Conservation (phyloP, 2,113 vertebrate species). For the Stomatorhinus ivindoensis region DNA sequence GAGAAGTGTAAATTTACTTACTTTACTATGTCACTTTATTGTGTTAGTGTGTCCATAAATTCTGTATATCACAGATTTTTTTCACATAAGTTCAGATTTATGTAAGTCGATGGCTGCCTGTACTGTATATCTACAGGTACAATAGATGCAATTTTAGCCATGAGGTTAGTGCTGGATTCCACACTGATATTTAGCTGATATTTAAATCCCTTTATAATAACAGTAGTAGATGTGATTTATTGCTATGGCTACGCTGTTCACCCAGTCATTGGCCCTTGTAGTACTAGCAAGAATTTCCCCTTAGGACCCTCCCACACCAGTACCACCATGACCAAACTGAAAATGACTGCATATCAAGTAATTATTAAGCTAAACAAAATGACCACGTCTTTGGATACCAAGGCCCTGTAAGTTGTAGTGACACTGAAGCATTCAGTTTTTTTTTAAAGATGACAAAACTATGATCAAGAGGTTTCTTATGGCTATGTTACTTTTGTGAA, state of each 20-base stretch:
- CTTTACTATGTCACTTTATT: not conserved
- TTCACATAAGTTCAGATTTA: not conserved
- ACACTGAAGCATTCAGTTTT: not conserved
- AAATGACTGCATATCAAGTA: not conserved
- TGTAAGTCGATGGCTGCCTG: not conserved
- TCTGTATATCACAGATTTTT: not conserved
- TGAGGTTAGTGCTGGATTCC: not conserved
- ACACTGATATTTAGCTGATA: not conserved
- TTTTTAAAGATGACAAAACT: not conserved
- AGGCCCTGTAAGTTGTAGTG: not conserved
- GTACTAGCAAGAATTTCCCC: not conserved
- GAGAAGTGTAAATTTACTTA: not conserved
- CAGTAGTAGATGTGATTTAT: not conserved
- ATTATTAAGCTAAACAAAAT: not conserved
- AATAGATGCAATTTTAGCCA: not conserved
- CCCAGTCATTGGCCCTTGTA: not conserved
- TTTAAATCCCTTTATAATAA: not conserved
- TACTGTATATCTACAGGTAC: not conserved
- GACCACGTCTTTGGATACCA: not conserved
- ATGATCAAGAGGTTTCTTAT: not conserved
- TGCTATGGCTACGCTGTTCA: not conserved
- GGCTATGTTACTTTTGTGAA: not conserved
- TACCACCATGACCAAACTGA: not conserved
- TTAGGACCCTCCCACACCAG: not conserved
- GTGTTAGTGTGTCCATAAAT: not conserved